Evolutionary conservation across 2,888 invertebrate species (phyloP), one percentile per base, ranked within the genome.

Genomic region (Oligia latruncula): DNA sequence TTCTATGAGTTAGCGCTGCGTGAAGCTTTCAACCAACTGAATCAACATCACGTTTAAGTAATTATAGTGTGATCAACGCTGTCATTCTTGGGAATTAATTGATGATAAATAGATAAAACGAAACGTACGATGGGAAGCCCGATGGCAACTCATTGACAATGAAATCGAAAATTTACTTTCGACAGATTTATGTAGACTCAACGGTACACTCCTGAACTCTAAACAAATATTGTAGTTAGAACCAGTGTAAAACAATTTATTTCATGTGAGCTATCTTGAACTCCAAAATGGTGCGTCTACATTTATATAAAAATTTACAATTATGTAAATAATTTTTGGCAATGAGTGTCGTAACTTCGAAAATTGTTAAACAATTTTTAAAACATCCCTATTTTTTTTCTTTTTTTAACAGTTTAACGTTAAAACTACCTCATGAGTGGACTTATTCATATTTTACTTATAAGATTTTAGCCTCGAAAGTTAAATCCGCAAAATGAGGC

Each of bases 381-480:
- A 13, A 17, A 29, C n/a, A 4, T 8, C 1, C 17, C 40, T 40
- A n/a, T 74, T 66, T 11, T 71, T 74, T 78, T 43, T 40, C 8
- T 72, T 76, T 29, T 68, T 77, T 77, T 87, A 87, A 82, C 83
- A 88, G 40, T 88, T 88, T 85, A 86, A 87, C 82, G 71, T 89
- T 87, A 86, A 88, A 94, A 92, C 95, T 95, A 95, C 95, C 95
- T 95, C 95, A 95, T 90, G 81, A 87, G 85, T 91, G 86, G 74
- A 87, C 86, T 88, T 86, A 78, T 77, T 68, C 78, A 70, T 85
- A 78, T 87, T 90, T 91, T 88, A 90, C 84, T 88, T 86, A 74
- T 86, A 85, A 85, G 86, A 68, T 72, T 72, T 67, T 65, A 75
- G 58, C 68, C 70, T 78, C 68, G 23, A 80, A 85, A 66, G 40